Percentiles rank a stretch among this genome's conserved stretches.
Evolutionary conservation across 2,888 invertebrate species (phyloP).

Genomic region (Netelia fuscicornis): DNA sequence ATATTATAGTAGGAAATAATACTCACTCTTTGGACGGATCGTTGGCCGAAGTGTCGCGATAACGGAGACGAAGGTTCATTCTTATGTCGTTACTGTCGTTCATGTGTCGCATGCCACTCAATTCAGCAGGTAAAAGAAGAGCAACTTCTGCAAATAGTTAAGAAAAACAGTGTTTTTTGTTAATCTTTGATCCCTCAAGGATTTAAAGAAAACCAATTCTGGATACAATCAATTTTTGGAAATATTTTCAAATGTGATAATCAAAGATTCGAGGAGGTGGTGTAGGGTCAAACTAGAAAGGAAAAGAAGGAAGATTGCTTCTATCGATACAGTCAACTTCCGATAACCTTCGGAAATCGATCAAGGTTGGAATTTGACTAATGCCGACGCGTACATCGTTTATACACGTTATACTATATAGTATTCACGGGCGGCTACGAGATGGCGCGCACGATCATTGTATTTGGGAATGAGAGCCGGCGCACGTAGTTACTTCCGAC

Average conservation of each 20-base stretch:
- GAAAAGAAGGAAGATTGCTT: not conserved
- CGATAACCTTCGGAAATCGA: not conserved
- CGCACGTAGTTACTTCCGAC: not conserved
- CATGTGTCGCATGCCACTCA: slow-evolving; percentile 91
- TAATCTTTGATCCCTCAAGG: not conserved
- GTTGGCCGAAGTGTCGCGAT: slow-evolving; percentile 91
- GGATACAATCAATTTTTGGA: too few species aligned
- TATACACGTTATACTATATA: slow-evolving; percentile 1
- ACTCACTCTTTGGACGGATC: slow-evolving; percentile 91
- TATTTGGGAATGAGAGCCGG: not conserved
- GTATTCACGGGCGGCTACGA: not conserved
- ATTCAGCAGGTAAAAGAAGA: slow-evolving; percentile 91
- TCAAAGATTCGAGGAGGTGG: too few species aligned
- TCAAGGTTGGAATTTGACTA: slow-evolving; percentile 3
- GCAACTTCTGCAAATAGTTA: slow-evolving; percentile 90
- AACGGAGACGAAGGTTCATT: slow-evolving; percentile 91
- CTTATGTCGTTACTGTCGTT: slow-evolving; percentile 93
- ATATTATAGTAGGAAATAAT: slow-evolving; percentile 7
- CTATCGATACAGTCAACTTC: too few species aligned
- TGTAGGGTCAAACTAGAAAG: not conserved
- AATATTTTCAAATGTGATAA: too few species aligned
- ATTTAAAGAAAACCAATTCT: too few species aligned
- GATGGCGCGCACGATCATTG: not conserved
- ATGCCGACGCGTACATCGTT: not conserved
- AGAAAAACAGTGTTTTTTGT: not conserved